phyloP scores from a whole-genome alignment of 2,888 invertebrate genomes.

The Drosophila neoperkinsi region DNA sequence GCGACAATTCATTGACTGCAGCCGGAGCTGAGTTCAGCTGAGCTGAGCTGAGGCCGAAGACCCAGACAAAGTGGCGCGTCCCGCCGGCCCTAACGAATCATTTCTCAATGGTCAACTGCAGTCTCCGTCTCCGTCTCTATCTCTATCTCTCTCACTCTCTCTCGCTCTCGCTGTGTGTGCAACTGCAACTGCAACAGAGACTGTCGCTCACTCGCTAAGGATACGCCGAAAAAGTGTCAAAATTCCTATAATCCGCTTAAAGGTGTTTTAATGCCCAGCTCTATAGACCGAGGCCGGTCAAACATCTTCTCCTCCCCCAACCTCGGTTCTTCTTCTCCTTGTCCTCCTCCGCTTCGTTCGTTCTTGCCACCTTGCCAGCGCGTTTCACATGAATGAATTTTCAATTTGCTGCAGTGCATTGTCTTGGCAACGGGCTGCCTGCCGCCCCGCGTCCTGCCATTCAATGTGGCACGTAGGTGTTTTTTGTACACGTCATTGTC shows the following conservation, averaged over 20 bases:
- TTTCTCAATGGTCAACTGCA: constrained; percentile 47
- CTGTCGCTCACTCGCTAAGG: constrained; percentile 57
- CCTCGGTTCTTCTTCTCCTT: neutral
- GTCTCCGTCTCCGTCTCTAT: neutral
- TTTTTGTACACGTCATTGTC: constrained; percentile 76
- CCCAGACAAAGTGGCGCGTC: constrained; percentile 69
- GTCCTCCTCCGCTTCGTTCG: constrained; percentile 8
- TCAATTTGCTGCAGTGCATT: constrained; percentile 78
- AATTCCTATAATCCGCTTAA: constrained; percentile 82
- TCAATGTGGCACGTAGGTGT: constrained; percentile 78
- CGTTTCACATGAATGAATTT: constrained; percentile 81
- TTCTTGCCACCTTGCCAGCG: constrained; percentile 62
- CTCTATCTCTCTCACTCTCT: constrained; percentile 56
- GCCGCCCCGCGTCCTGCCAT: constrained; percentile 73
- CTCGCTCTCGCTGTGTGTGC: constrained; percentile 48
- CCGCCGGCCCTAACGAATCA: constrained; percentile 61
- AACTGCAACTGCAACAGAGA: constrained; percentile 14
- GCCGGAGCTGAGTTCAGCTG: constrained; percentile 15
- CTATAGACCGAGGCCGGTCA: constrained; percentile 60
- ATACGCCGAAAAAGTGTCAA: constrained; percentile 80
- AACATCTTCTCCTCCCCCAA: constrained; percentile 43
- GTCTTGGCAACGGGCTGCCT: constrained; percentile 77
- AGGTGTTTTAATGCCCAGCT: constrained; percentile 77
- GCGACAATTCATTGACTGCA: constrained; percentile 77
- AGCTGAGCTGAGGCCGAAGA: constrained; percentile 19